Evolutionary conservation across 2,113 vertebrate species (phyloP).

Genomic region (Mustela nigripes): DNA sequence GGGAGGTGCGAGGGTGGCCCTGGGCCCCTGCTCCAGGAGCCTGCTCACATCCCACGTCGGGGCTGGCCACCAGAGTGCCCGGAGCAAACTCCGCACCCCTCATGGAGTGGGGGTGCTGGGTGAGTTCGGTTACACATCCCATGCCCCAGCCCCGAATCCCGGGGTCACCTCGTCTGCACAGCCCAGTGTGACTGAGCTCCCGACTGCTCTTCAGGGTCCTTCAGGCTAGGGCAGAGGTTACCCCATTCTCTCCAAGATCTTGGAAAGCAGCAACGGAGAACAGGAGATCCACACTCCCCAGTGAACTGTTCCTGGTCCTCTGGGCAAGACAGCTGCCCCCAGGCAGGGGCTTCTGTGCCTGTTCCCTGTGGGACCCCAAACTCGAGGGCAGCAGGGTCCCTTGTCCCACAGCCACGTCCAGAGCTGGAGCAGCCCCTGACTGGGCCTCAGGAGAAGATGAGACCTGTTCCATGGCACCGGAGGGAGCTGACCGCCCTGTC

Average conservation of each 20-base stretch:
- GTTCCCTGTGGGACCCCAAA: not conserved
- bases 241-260: not conserved
- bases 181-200: rapidly evolving
- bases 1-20: not conserved
- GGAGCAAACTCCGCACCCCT: not conserved
- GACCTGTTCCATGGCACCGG: not conserved
- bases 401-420: not conserved
- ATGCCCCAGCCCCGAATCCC: not conserved
- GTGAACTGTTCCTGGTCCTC: not conserved
- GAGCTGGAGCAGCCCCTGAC: not conserved
- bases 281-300: not conserved
- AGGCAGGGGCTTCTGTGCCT: not conserved
- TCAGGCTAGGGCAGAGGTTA: not conserved
- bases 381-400: no score
- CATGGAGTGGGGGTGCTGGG: not conserved
- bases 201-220: not conserved
- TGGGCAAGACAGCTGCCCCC: not conserved
- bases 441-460: not conserved
- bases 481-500: not conserved
- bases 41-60: not conserved
- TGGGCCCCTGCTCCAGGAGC: not conserved
- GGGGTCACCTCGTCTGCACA: no score
- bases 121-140: not conserved
- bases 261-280: not conserved
- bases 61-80: not conserved